phyloP scores from a whole-genome alignment of 2,888 invertebrate species.

The Chydorus sphaericus region DNA sequence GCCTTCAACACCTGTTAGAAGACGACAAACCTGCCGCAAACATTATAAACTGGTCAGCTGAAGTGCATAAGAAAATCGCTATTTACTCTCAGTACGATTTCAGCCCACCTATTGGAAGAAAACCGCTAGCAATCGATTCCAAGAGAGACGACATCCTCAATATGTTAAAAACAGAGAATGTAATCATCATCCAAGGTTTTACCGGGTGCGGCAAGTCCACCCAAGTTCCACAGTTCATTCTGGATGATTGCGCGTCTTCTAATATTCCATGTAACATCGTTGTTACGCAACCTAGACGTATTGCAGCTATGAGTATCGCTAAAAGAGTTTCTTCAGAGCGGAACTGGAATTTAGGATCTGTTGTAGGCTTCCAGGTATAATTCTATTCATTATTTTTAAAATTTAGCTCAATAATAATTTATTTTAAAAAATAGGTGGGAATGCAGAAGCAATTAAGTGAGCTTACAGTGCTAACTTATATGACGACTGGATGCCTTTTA shows the following conservation, averaged over 20 bases:
- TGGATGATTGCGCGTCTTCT: slow-evolving; percentile 54
- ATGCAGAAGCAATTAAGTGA: slow-evolving; percentile 41
- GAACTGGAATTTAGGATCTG: slow-evolving; percentile 59
- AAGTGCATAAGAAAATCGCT: too few species aligned
- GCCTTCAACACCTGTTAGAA: too few species aligned
- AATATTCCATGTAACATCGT: slow-evolving; percentile 63
- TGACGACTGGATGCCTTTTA: slow-evolving; percentile 77
- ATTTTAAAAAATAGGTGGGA: slow-evolving; percentile 41
- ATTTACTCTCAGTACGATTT: too few species aligned
- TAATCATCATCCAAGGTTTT: slow-evolving; percentile 74
- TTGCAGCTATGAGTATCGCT: slow-evolving; percentile 83
- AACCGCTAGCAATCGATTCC: slow-evolving; percentile 32
- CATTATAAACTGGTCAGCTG: too few species aligned
- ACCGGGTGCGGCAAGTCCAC: slow-evolving; percentile 94
- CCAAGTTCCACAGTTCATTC: slow-evolving; percentile 79
- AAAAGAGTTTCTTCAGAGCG: slow-evolving; percentile 71
- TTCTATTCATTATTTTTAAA: neutral
- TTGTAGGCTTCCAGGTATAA: slow-evolving; percentile 76
- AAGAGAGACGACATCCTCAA: slow-evolving; percentile 43
- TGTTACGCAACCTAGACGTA: slow-evolving; percentile 84
- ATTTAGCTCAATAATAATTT: slow-evolving; percentile 9
- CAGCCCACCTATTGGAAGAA: too few species aligned
- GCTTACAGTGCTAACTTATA: slow-evolving; percentile 66
- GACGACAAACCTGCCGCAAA: too few species aligned
- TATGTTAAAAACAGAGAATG: slow-evolving; percentile 48